A percentile compares a stretch with the other conserved stretches of the same genome.
Evolutionary conservation across 2,888 invertebrate species (phyloP).

Genomic region (Cancer borealis): DNA sequence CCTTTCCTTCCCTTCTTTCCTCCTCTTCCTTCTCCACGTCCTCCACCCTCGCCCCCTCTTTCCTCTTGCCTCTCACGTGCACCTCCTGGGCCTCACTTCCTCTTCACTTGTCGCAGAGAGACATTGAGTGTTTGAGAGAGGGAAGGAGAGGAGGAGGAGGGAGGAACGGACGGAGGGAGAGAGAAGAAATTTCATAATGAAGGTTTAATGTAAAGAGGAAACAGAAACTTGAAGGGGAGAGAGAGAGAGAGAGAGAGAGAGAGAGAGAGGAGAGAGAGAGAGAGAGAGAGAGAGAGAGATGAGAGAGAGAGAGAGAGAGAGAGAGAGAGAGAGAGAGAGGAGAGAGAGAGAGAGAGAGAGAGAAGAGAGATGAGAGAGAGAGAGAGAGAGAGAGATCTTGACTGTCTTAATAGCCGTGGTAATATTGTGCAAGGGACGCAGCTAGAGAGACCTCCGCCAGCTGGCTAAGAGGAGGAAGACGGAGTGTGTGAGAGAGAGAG

Average conservation of each 20-base stretch:
- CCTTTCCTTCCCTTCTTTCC: not conserved
- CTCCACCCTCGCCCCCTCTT: not conserved
- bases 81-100: not conserved
- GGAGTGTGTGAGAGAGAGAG: not conserved
- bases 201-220: not conserved
- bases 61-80: not conserved
- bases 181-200: not conserved
- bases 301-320: constrained; percentile 8
- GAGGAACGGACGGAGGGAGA: constrained; percentile 5
- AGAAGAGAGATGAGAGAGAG: not conserved
- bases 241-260: not conserved
- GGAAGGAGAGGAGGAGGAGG: not conserved
- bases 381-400: constrained; percentile 39
- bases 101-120: not conserved
- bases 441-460: constrained; percentile 8
- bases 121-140: not conserved
- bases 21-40: not conserved
- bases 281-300: constrained; percentile 37
- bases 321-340: not conserved
- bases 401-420: constrained; percentile 52
- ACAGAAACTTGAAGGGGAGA: not conserved
- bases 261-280: not conserved
- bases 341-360: constrained; percentile 24
- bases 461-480: constrained; percentile 13
- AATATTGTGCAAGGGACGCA: constrained; percentile 56